A percentile compares a stretch with the other conserved stretches of the same genome.
Conservation (phyloP, 2,797 vertebrate genomes). For the Micropoecilia bifurca region DNA sequence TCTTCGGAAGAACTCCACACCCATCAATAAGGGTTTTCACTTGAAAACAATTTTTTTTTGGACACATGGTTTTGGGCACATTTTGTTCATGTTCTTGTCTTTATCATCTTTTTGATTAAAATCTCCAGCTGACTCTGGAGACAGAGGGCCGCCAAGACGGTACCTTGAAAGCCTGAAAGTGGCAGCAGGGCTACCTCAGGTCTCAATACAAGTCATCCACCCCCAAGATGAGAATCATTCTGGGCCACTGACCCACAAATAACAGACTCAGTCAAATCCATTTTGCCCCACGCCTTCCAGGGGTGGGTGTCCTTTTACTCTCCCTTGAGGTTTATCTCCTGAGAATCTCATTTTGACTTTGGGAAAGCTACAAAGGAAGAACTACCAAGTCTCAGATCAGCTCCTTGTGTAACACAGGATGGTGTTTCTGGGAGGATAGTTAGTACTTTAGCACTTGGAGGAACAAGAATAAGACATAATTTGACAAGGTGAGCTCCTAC, state of each 20-base stretch:
- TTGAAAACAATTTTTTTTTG: neutral
- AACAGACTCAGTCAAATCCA: constrained; percentile 80
- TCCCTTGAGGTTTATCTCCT: constrained; percentile 64
- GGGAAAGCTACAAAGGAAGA: constrained; percentile 75
- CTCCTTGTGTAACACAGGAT: constrained; percentile 31
- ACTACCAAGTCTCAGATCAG: constrained; percentile 29
- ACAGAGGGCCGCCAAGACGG: constrained; percentile 72
- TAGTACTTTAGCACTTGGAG: constrained; percentile 34
- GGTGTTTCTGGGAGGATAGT: constrained; percentile 26
- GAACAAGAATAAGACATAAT: constrained; percentile 9
- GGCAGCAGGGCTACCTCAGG: constrained; percentile 54
- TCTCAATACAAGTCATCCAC: constrained; percentile 73
- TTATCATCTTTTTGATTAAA: constrained; percentile 82
- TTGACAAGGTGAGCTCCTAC: constrained; percentile 7
- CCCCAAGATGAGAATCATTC: constrained; percentile 74
- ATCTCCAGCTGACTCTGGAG: constrained; percentile 84
- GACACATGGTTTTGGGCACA: constrained; percentile 11
- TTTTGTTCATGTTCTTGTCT: constrained; percentile 38
- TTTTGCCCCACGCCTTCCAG: constrained; percentile 72
- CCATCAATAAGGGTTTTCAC: constrained; percentile 1
- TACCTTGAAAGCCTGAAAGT: constrained; percentile 75
- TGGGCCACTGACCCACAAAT: constrained; percentile 83
- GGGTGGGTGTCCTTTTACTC: constrained; percentile 68
- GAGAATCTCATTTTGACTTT: constrained; percentile 48
- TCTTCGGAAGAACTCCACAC: neutral